Evolutionary conservation across 2,113 vertebrate genomes (phyloP).

Genomic region (Chascanopsetta lugubris): DNA sequence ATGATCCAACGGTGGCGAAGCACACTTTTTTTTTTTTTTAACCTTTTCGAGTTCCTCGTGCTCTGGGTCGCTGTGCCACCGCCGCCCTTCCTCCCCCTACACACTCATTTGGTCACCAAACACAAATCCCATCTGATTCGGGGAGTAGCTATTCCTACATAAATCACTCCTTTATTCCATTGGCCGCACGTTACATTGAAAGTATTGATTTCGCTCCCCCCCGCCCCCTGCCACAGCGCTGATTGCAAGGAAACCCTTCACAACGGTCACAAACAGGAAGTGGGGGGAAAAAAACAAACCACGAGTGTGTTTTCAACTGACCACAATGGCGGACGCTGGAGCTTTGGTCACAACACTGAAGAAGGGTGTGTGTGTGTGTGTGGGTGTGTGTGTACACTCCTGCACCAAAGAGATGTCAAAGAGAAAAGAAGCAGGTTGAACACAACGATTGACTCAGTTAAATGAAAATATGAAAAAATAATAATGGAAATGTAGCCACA

Average conservation of each 20-base stretch:
- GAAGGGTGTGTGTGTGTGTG: conserved; percentile 16
- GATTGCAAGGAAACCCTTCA: conserved; percentile 91
- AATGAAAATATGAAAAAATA: neutral
- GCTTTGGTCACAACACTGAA: conserved; percentile 39
- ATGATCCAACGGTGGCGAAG: conserved; percentile 45
- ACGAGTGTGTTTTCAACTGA: conserved; percentile 54
- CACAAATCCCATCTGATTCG: conserved; percentile 90
- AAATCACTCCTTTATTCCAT: conserved; percentile 98
- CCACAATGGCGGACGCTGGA: conserved; percentile 57
- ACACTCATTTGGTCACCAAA: conserved; percentile 77
- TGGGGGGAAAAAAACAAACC: conserved; percentile 62
- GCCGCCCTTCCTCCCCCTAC: conserved; percentile 75
- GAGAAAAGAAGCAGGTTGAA: neutral
- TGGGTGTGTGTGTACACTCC: neutral
- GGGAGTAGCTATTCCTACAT: conserved; percentile 92
- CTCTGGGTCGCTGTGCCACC: conserved; percentile 64
- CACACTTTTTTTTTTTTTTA: conserved; percentile 38
- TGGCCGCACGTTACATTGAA: conserved; percentile 96
- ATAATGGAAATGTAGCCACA: neutral
- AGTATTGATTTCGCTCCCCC: conserved; percentile 91
- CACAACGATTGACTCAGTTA: neutral
- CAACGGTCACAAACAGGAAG: conserved; percentile 79
- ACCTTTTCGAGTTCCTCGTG: conserved; percentile 49
- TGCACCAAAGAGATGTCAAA: neutral
- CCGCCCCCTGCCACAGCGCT: conserved; percentile 71